Conservation (phyloP, 92 coral and sea anemone genomes). For the Porites divaricata region DNA sequence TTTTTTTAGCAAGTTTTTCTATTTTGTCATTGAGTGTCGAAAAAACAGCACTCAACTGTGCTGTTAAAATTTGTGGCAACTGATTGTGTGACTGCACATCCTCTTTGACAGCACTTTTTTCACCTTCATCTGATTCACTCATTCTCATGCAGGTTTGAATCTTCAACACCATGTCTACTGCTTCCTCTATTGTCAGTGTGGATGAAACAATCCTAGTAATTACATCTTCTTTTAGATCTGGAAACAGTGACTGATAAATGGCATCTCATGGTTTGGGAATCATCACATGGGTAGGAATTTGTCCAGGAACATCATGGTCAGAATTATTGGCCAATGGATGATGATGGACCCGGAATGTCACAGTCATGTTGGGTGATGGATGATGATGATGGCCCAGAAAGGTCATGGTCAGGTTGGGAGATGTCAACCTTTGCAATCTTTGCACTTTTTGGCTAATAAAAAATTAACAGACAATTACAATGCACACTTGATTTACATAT, state of each 20-base stretch:
- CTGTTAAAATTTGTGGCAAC: not conserved
- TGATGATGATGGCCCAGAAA: constrained; percentile 22
- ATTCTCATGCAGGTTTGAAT: constrained; percentile 13
- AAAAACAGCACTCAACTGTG: not conserved
- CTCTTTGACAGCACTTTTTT: not conserved
- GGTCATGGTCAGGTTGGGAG: constrained; percentile 11
- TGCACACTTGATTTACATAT: not conserved
- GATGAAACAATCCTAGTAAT: constrained; percentile 22
- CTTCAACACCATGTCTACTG: constrained; percentile 24
- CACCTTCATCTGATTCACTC: constrained; percentile 14
- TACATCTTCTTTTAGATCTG: constrained; percentile 19
- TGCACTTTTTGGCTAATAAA: not conserved
- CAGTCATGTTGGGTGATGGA: not conserved
- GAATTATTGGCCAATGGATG: not conserved
- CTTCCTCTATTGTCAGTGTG: constrained; percentile 38
- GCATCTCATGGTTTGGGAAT: constrained; percentile 11
- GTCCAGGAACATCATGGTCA: not conserved
- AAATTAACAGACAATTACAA: not conserved
- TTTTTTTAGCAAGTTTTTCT: constrained; percentile 20
- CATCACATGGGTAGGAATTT: not conserved
- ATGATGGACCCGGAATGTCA: constrained; percentile 5
- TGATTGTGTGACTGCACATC: not conserved
- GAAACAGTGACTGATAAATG: constrained; percentile 40
- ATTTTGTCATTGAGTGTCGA: constrained; percentile 4
- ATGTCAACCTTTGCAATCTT: not conserved